Conservation (phyloP, 2,797 vertebrate species). For the Epinephelus coioides region DNA sequence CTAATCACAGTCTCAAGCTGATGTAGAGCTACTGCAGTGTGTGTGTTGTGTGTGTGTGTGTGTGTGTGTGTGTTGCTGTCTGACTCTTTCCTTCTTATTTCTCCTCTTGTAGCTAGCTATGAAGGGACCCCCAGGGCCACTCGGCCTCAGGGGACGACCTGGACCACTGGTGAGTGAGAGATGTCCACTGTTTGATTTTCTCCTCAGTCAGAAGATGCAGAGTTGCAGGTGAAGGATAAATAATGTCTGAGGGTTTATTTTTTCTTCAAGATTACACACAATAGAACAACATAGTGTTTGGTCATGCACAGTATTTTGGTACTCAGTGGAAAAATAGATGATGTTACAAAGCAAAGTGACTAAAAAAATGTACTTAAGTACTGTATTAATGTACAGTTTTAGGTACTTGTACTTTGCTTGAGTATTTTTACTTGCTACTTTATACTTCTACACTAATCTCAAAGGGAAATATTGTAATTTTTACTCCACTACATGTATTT, state of each 20-base stretch:
- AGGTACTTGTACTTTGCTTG: too few relatives aligned
- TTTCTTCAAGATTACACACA: neutral
- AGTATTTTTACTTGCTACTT: neutral
- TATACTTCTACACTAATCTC: neutral
- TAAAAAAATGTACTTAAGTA: too few relatives aligned
- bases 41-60: neutral
- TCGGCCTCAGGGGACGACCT: conserved; percentile 92
- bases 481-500: neutral
- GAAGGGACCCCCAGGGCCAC: conserved; percentile 92
- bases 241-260: neutral
- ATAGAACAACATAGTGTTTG: neutral
- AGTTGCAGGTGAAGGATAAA: neutral
- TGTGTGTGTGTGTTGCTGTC: neutral
- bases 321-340: neutral
- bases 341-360: too few relatives aligned
- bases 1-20: neutral
- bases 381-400: neutral
- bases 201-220: neutral
- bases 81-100: neutral
- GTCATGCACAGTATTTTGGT: neutral
- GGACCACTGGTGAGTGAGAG: conserved; percentile 93
- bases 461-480: neutral
- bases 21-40: neutral
- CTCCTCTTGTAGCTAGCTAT: conserved; percentile 86
- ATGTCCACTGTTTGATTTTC: neutral